Percentiles rank a stretch among this genome's conserved stretches.
Evolutionary conservation across 1,140 invertebrate genomes (phyloP).

Genomic region (Heliconius congener): DNA sequence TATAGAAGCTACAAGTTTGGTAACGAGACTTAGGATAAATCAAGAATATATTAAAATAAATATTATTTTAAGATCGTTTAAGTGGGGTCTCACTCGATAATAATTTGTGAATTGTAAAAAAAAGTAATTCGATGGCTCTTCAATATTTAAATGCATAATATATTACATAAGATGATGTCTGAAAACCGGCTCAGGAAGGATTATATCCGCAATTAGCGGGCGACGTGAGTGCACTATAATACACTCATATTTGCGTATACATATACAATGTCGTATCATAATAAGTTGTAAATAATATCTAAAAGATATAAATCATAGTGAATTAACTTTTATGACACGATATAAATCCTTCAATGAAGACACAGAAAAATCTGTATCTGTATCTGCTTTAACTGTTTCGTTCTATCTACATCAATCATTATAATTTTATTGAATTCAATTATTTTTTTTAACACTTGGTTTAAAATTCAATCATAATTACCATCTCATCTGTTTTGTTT

Average conservation of each 20-base stretch:
- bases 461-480: background rate
- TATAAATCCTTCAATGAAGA: too few relatives aligned
- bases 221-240: background rate
- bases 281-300: background rate
- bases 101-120: background rate
- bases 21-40: too few relatives aligned
- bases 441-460: background rate
- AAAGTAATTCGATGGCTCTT: background rate
- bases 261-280: background rate
- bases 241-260: background rate
- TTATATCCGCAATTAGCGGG: conserved; percentile 2
- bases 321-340: background rate
- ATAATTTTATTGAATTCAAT: background rate
- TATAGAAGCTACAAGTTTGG: too few relatives aligned
- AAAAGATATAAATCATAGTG: background rate
- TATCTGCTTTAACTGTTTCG: background rate
- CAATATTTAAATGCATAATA: background rate
- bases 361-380: too few relatives aligned
- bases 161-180: conserved; percentile 7
- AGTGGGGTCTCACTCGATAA: background rate
- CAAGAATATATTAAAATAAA: too few relatives aligned
- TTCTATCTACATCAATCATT: background rate
- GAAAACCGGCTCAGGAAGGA: conserved; percentile 11
- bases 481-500: too few relatives aligned
- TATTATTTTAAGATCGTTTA: too few relatives aligned